Base-by-base conservation (phyloP, 2,888 invertebrate genomes). In the Pasiphila rectangulata region DNA sequence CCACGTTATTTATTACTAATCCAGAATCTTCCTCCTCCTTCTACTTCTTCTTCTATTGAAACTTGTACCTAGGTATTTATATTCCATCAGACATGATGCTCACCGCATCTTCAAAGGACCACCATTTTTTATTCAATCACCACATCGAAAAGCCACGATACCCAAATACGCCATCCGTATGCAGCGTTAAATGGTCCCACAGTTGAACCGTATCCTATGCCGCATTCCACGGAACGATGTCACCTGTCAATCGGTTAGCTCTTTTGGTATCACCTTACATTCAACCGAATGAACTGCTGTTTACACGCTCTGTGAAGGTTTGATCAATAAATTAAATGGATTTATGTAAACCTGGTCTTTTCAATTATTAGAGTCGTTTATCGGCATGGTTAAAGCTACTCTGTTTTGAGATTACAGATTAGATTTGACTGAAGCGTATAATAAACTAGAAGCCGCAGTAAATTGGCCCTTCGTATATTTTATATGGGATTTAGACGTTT, bases 171-270 rank as follows among this genome's bases (percentile, higher is more conserved):
- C 27, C 19, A 24, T 39, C 39, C 9, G 12, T 40, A 40, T 32
- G 12, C 37, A 30, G 30, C 13, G 34, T 27, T 13, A 38, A 37
- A 15, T 36, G 21, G 29, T 34, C 21, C 27, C 19, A 17, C 34
- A 29, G 42, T 35, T 38, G 27, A 46, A 34, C 23, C 42, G 24
- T 38, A 51, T 38, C 41, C 9, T 39, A 46, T 41, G 30, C 16
- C 46, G 15, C 35, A 47, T 46, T 47, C 47, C 25, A 24, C 40
- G 29, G 47, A 51, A 34, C 19, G 36, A 44, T 51, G 51, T 41
- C 51, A 51, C 30, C 43, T 51, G 46, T 51, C 47, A 52, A 24
- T 40, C 32, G 47, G 27, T 38, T 32, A 39, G 27, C 32, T 35
- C 36, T 43, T 46, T 41, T 12, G 12, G 37, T 40, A 24, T 47